Conservation (phyloP, 1,140 invertebrate species). For the Colletes latitarsis region DNA sequence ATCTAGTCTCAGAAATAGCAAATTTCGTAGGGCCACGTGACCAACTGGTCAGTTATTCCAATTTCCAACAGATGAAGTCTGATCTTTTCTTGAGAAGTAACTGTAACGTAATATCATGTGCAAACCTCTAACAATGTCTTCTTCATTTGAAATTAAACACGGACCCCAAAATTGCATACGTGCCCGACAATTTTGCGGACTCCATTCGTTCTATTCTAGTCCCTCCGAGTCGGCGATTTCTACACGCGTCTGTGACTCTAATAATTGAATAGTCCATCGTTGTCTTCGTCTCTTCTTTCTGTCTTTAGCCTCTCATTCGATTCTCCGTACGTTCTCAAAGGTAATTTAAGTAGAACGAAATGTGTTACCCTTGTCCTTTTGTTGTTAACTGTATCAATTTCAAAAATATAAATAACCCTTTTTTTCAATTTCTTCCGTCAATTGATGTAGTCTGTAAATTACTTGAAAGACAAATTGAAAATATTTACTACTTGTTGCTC, state of each 20-base stretch:
- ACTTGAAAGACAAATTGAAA: too few relatives aligned
- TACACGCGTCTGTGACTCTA: slow-evolving; percentile 41
- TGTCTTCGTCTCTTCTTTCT: background rate
- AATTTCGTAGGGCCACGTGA: background rate
- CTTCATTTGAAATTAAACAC: slow-evolving; percentile 10
- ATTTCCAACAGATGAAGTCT: background rate
- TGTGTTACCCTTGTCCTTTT: slow-evolving; percentile 10
- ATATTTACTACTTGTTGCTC: too few relatives aligned
- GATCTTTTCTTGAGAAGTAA: background rate
- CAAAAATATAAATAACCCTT: too few relatives aligned
- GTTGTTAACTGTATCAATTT: background rate
- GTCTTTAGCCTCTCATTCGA: background rate
- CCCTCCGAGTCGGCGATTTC: slow-evolving; percentile 21
- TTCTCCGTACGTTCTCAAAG: slow-evolving; percentile 8
- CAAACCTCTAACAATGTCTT: background rate
- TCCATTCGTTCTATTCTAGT: slow-evolving; percentile 54
- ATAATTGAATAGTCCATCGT: slow-evolving; percentile 27
- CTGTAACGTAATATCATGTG: background rate
- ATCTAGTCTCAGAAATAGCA: background rate
- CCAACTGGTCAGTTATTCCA: background rate
- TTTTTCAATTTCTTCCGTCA: too few relatives aligned
- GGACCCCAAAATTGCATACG: background rate
- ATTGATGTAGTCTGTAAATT: too few relatives aligned
- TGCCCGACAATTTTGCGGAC: slow-evolving; percentile 23
- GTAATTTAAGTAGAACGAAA: background rate